Conservation (phyloP, 2,113 vertebrate genomes). For the Malurus cyaneus region DNA sequence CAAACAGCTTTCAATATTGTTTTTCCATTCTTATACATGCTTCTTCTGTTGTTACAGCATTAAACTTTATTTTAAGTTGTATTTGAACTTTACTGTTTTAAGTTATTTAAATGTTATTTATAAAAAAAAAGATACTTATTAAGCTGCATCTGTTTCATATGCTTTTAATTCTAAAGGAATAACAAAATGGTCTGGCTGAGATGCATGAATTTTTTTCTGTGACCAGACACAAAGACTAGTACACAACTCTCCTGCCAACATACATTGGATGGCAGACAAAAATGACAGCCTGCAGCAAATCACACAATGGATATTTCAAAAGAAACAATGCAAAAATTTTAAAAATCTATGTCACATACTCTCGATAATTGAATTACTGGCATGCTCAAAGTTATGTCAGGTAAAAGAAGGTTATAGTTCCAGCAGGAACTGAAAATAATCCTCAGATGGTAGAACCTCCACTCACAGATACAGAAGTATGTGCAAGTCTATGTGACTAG, state of each 20-base stretch:
- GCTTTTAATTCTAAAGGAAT: slow-evolving; percentile 80
- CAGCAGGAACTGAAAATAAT: not conserved
- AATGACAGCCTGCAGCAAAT: slow-evolving; percentile 75
- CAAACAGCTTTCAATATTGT: slow-evolving; percentile 74
- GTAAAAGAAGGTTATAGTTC: slow-evolving; percentile 8
- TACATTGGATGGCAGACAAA: slow-evolving; percentile 78
- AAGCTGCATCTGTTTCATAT: slow-evolving; percentile 82
- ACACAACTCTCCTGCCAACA: slow-evolving; percentile 71
- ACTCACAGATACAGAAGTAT: not conserved
- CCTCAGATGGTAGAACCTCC: not conserved
- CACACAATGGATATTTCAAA: slow-evolving; percentile 57
- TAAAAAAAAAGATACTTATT: slow-evolving; percentile 76
- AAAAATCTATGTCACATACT: slow-evolving; percentile 53
- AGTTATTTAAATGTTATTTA: slow-evolving; percentile 91
- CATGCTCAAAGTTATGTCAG: slow-evolving; percentile 38
- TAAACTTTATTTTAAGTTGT: slow-evolving; percentile 81
- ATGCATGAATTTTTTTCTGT: slow-evolving; percentile 32
- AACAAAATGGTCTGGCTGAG: slow-evolving; percentile 72
- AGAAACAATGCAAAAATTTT: slow-evolving; percentile 63
- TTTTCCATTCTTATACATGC: slow-evolving; percentile 75
- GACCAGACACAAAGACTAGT: slow-evolving; percentile 66
- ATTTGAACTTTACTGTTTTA: slow-evolving; percentile 84
- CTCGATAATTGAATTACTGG: slow-evolving; percentile 23
- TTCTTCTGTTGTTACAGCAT: slow-evolving; percentile 80
- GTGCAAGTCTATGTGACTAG: not conserved